Evolutionary conservation across 2,113 vertebrate genomes (phyloP).

Genomic region (Nycticebus coucang): DNA sequence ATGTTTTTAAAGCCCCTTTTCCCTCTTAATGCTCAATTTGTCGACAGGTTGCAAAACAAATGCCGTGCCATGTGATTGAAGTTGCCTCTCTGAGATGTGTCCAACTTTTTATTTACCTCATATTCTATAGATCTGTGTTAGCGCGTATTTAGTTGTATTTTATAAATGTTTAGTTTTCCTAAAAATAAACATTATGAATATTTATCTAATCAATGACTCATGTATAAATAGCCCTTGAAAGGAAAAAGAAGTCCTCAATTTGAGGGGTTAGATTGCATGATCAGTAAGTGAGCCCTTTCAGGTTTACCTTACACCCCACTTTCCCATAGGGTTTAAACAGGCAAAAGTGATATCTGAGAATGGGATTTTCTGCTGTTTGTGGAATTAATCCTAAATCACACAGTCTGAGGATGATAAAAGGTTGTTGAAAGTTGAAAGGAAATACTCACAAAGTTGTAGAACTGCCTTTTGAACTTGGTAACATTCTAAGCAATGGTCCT

Average conservation of each 20-base stretch:
- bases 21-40: conserved; percentile 40
- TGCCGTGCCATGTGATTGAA: not conserved
- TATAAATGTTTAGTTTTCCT: conserved; percentile 74
- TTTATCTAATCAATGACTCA: conserved; percentile 72
- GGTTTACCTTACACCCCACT: not conserved
- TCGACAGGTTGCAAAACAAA: conserved; percentile 63
- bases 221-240: conserved; percentile 70
- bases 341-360: not conserved
- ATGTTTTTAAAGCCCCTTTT: conserved; percentile 65
- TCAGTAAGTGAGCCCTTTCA: conserved; percentile 70
- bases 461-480: conserved; percentile 31
- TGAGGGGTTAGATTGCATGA: conserved; percentile 73
- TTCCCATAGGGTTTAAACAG: not conserved
- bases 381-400: not conserved
- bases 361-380: conserved; percentile 22
- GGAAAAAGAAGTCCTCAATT: conserved; percentile 66
- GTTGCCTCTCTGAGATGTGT: conserved; percentile 67
- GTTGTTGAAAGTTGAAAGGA: not conserved
- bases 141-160: conserved; percentile 51
- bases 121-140: conserved; percentile 34
- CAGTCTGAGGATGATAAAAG: not conserved
- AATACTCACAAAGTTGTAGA: not conserved
- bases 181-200: conserved; percentile 70
- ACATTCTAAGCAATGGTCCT: not conserved
- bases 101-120: conserved; percentile 70